phyloP scores from a whole-genome alignment of 2,797 vertebrate species.

The Gorsachius magnificus region DNA sequence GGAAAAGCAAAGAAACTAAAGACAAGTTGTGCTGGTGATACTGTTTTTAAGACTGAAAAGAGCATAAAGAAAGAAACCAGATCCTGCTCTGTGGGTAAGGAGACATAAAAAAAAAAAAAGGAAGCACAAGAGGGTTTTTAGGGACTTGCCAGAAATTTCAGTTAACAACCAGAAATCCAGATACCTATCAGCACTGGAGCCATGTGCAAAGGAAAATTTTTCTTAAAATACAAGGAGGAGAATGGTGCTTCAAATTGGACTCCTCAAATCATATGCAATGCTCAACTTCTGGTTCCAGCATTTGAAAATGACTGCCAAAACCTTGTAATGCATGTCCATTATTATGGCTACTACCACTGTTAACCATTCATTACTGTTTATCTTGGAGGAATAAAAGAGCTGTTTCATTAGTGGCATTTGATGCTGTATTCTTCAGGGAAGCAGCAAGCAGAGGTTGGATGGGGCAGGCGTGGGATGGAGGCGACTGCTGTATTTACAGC shows the following conservation, averaged over 20 bases:
- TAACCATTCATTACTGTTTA: background rate
- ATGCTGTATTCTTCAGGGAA: background rate
- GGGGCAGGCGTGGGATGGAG: background rate
- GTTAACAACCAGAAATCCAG: background rate
- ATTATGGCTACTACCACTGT: background rate
- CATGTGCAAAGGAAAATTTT: background rate
- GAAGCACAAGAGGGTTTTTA: background rate
- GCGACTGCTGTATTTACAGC: background rate
- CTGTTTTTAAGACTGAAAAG: background rate
- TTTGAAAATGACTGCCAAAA: background rate
- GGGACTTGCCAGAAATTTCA: background rate
- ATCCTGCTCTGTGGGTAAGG: background rate
- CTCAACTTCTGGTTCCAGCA: background rate
- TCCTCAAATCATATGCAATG: background rate
- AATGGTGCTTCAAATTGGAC: background rate
- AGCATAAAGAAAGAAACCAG: background rate
- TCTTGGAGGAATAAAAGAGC: background rate
- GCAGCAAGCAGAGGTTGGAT: background rate
- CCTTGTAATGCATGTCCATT: background rate
- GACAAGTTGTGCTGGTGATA: background rate
- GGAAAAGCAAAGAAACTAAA: background rate
- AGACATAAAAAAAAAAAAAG: background rate
- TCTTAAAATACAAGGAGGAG: background rate
- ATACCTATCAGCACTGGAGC: background rate
- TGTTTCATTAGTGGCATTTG: background rate